These are phyloP conservation scores for Stigmatopora nigra DNA, from an alignment of 2,113 vertebrate species.

Conservation along the genomic window DNA sequence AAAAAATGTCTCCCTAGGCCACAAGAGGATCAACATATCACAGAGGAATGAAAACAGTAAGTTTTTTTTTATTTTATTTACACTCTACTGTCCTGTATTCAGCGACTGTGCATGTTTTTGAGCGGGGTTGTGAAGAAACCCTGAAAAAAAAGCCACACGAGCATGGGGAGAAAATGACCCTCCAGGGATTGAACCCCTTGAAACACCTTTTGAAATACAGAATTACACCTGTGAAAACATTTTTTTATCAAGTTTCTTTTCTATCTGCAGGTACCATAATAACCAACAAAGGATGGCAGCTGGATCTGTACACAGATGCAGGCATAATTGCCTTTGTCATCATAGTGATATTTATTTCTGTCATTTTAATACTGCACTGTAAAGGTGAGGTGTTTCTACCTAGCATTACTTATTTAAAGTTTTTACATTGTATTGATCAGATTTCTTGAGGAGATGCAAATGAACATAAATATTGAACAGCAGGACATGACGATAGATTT, in stretches of 20 bases:
- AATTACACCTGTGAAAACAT: not conserved
- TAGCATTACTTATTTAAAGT: not conserved
- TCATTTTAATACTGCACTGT: conserved; percentile 33
- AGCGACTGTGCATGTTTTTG: too few relatives aligned
- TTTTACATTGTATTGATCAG: too few relatives aligned
- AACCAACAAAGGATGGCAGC: not conserved
- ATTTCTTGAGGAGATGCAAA: too few relatives aligned
- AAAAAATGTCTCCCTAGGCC: conserved; percentile 13
- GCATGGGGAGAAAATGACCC: too few relatives aligned
- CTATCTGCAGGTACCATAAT: not conserved
- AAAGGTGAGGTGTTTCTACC: conserved; percentile 33
- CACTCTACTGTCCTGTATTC: too few relatives aligned
- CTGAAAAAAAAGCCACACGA: too few relatives aligned
- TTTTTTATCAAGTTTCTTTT: not conserved
- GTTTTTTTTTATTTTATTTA: not conserved
- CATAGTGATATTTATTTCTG: conserved; percentile 40
- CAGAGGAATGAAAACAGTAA: conserved; percentile 14
- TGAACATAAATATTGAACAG: too few relatives aligned
- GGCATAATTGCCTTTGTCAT: conserved; percentile 43
- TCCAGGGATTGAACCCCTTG: too few relatives aligned
- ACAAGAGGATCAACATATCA: fast-evolving
- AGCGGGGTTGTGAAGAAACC: too few relatives aligned
- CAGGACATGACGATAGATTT: too few relatives aligned
- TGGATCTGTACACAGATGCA: conserved; percentile 38
- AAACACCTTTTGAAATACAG: too few relatives aligned